Evolutionary conservation across 2,797 vertebrate genomes (phyloP).

Genomic region (Pseudochaenichthys georgianus): DNA sequence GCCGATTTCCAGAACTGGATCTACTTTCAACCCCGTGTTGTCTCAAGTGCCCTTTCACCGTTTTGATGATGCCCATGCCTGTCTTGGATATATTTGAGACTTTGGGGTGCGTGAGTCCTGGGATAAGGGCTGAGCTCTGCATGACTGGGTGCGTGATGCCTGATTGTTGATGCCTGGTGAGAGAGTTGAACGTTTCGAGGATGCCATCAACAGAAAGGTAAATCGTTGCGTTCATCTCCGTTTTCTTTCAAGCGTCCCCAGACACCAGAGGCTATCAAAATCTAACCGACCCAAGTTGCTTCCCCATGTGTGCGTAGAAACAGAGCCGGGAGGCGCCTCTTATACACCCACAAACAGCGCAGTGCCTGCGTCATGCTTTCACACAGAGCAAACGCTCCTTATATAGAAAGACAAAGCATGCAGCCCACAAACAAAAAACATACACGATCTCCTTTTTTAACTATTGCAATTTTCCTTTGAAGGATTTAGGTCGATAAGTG

Average conservation of each 20-base stretch:
- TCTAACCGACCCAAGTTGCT: conserved; percentile 23
- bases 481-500: conserved; percentile 9
- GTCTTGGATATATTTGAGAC: conserved; percentile 64
- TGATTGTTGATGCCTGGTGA: conserved; percentile 52
- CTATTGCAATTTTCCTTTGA: conserved; percentile 17
- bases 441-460: background rate
- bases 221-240: conserved; percentile 79
- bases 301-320: conserved; percentile 45
- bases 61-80: conserved; percentile 74
- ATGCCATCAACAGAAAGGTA: conserved; percentile 78
- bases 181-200: conserved; percentile 69
- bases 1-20: conserved; percentile 66
- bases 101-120: conserved; percentile 48
- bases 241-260: conserved; percentile 44
- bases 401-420: conserved; percentile 61
- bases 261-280: conserved; percentile 37
- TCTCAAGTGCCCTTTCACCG: conserved; percentile 71
- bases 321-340: conserved; percentile 12
- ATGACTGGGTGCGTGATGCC: conserved; percentile 36
- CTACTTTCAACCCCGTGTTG: conserved; percentile 45
- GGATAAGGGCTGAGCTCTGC: conserved; percentile 25
- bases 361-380: conserved; percentile 70
- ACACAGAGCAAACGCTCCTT: conserved; percentile 59
- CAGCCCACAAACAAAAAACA: background rate
- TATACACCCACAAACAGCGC: conserved; percentile 48